Percentiles rank a stretch among this genome's conserved stretches.
Conservation (phyloP, 92 coral and sea anemone species). For the Zoanthus sociatus region DNA sequence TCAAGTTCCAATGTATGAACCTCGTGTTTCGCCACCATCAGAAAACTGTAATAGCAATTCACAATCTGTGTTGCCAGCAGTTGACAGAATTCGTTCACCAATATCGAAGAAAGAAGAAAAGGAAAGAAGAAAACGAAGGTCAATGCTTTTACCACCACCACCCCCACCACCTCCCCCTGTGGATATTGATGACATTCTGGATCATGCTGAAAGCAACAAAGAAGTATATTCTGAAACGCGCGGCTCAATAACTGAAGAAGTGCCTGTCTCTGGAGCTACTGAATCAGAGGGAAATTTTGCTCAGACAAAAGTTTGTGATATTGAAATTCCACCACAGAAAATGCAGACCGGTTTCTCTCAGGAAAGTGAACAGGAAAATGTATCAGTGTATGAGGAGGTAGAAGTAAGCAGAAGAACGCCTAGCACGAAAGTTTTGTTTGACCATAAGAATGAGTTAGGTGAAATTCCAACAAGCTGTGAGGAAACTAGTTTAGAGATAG, state of each 20-base stretch:
- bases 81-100: conserved; percentile 36
- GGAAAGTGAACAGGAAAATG: not conserved
- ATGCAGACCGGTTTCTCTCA: not conserved
- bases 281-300: not conserved
- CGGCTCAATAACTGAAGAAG: not conserved
- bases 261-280: not conserved
- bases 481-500: not conserved
- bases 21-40: conserved; percentile 40
- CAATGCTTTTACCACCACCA: conserved; percentile 70
- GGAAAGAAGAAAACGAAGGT: conserved; percentile 46
- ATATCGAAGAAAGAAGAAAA: conserved; percentile 54
- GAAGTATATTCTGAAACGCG: not conserved
- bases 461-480: not conserved
- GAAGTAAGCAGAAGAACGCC: not conserved
- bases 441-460: conserved; percentile 1
- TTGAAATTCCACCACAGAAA: not conserved
- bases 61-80: not conserved
- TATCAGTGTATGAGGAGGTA: conserved; percentile 8
- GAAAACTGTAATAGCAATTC: not conserved
- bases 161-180: conserved; percentile 83
- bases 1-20: conserved; percentile 35
- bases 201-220: not conserved
- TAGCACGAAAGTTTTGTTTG: conserved; percentile 2
- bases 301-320: not conserved
- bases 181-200: conserved; percentile 31